These are phyloP conservation scores for Myripristis murdjan DNA, from an alignment of 2,797 vertebrate species.

Conservation along the genomic window DNA sequence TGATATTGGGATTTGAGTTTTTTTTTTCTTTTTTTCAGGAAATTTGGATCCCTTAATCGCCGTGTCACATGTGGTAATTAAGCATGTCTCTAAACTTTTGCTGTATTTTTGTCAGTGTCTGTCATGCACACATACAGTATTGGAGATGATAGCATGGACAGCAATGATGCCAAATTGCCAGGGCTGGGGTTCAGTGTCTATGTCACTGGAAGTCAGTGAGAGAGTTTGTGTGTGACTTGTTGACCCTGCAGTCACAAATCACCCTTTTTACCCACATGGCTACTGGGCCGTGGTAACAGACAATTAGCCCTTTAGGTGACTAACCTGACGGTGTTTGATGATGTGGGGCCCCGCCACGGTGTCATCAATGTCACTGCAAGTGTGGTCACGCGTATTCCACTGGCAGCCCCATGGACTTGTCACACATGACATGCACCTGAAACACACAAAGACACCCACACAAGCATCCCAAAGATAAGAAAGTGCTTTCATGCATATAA, in stretches of 20 bases:
- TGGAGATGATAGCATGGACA: background rate
- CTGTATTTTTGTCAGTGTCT: background rate
- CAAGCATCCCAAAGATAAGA: background rate
- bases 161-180: background rate
- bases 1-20: slow-evolving; percentile 71
- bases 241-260: background rate
- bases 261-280: background rate
- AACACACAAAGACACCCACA: slow-evolving; percentile 42
- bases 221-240: background rate
- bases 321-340: slow-evolving; percentile 91
- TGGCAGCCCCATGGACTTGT: slow-evolving; percentile 94
- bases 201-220: too few relatives aligned
- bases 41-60: slow-evolving; percentile 30
- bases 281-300: background rate
- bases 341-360: slow-evolving; percentile 73
- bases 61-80: slow-evolving; percentile 29
- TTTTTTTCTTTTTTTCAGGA: slow-evolving; percentile 54
- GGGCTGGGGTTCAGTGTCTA: background rate
- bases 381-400: slow-evolving; percentile 89
- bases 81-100: slow-evolving; percentile 38
- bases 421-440: slow-evolving; percentile 94
- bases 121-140: background rate
- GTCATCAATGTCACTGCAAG: slow-evolving; percentile 85
- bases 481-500: background rate
- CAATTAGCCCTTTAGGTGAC: slow-evolving; percentile 22